A percentile compares a stretch with the other conserved stretches of the same genome.
phyloP scores from a whole-genome alignment of 2,113 vertebrate genomes.

The Barnardius zonarius region DNA sequence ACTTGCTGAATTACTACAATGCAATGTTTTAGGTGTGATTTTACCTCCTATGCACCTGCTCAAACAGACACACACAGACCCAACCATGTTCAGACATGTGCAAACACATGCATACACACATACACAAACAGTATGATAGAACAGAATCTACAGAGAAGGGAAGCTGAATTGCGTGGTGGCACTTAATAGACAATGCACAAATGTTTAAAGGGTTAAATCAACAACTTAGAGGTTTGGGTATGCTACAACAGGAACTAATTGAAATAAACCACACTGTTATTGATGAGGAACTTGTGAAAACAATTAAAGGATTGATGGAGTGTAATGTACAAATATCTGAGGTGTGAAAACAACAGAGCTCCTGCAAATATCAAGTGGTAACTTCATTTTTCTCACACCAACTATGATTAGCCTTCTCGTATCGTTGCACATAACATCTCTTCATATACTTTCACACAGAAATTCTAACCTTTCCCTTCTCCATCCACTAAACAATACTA shows the following conservation, averaged over 20 bases:
- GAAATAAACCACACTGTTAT: neutral
- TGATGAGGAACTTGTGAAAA: neutral
- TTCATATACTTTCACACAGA: neutral
- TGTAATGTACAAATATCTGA: neutral
- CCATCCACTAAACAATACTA: neutral
- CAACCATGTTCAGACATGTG: neutral
- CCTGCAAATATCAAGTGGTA: neutral
- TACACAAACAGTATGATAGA: rapidly evolving
- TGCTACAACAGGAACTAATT: neutral
- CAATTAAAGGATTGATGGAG: neutral
- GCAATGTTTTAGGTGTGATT: neutral
- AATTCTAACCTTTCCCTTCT: neutral
- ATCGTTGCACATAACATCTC: neutral
- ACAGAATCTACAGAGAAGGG: neutral
- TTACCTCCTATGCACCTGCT: neutral
- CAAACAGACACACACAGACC: neutral
- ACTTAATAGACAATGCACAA: neutral
- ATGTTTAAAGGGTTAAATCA: neutral
- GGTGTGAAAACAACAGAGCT: neutral
- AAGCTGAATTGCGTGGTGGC: neutral
- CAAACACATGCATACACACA: neutral
- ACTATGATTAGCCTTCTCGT: neutral
- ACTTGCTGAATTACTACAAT: neutral
- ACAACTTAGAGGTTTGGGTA: neutral
- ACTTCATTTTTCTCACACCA: neutral